A percentile compares a stretch with the other conserved stretches of the same genome.
Conservation (phyloP, 2,888 invertebrate genomes). For the Caenorhabditis wallacei region DNA sequence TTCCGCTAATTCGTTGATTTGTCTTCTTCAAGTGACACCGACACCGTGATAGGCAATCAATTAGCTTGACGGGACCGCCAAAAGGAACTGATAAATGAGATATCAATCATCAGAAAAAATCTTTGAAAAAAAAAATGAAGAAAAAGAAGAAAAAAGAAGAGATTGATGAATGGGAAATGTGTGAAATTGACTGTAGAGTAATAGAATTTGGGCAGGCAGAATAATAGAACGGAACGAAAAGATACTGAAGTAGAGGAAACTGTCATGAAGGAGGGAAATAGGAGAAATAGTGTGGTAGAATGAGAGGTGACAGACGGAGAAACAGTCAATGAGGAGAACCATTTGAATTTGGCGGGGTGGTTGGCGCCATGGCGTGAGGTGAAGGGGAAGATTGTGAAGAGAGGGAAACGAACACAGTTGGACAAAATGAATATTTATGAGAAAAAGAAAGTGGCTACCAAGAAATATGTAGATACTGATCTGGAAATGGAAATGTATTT, state of each 20-base stretch:
- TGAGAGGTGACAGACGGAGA: conserved; percentile 10
- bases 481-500: background rate
- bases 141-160: conserved; percentile 13
- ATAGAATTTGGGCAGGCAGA: conserved; percentile 31
- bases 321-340: conserved; percentile 9
- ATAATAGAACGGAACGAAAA: conserved; percentile 22
- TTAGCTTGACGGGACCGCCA: conserved; percentile 62
- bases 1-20: conserved; percentile 59
- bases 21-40: conserved; percentile 40
- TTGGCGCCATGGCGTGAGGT: conserved; percentile 39
- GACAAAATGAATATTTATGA: conserved; percentile 12
- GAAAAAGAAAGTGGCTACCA: background rate
- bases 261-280: background rate
- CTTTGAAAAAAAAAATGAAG: background rate
- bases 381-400: background rate
- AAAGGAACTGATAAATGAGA: conserved; percentile 58
- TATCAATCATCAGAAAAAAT: conserved; percentile 39
- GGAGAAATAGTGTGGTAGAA: conserved; percentile 15
- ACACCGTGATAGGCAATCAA: conserved; percentile 42
- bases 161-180: conserved; percentile 19
- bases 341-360: conserved; percentile 57
- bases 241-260: conserved; percentile 26
- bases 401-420: conserved; percentile 4
- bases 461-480: background rate
- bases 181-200: conserved; percentile 41